These are phyloP conservation scores for Gopherus flavomarginatus DNA, from an alignment of 2,113 vertebrate genomes.

Conservation along the genomic window DNA sequence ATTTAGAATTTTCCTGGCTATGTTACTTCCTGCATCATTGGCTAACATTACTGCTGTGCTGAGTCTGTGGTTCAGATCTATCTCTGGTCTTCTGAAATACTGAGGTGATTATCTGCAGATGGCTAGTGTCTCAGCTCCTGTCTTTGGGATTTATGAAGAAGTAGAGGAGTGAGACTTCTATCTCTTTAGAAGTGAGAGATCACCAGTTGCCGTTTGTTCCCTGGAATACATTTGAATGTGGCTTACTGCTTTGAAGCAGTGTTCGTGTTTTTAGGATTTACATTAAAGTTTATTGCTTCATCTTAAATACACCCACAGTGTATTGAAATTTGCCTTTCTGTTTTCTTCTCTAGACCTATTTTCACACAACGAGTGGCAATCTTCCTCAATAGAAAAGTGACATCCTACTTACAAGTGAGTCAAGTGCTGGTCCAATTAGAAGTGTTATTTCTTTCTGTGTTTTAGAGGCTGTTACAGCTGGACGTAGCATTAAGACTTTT, in stretches of 20 bases:
- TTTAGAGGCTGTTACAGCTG: neutral
- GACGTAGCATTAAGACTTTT: neutral
- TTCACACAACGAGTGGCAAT: neutral
- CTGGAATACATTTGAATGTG: neutral
- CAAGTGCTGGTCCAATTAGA: neutral
- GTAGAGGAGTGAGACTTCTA: neutral
- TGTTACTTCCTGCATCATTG: neutral
- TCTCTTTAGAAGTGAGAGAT: neutral
- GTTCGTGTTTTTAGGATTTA: neutral
- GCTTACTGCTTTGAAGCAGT: neutral
- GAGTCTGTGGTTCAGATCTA: neutral
- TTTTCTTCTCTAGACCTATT: accelerated
- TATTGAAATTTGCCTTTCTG: neutral
- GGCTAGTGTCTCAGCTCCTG: neutral
- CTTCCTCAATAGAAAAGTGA: neutral
- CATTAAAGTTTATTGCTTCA: neutral
- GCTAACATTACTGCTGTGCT: neutral
- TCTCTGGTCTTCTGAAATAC: neutral
- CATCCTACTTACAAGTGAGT: neutral
- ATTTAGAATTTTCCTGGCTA: neutral
- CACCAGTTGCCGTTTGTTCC: neutral
- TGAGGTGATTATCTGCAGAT: neutral
- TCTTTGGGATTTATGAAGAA: neutral
- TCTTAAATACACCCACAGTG: neutral
- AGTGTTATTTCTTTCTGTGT: neutral